These are phyloP conservation scores for Tragopan temminckii DNA, from an alignment of 2,797 vertebrate genomes.

Conservation along the genomic window DNA sequence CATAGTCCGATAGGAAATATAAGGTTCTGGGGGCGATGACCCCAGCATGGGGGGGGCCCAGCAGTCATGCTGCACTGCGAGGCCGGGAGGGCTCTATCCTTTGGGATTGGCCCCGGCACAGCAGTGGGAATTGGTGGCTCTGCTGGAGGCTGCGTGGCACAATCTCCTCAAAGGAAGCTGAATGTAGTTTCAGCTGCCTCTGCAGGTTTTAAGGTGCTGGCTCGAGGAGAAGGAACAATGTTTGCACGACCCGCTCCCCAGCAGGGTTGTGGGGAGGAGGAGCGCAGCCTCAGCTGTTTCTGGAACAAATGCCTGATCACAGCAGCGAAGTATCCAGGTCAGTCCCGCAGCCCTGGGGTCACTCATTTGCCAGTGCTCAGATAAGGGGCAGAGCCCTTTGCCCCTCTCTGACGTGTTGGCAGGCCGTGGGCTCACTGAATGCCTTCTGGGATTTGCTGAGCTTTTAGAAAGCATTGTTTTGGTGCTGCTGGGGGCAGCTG, in stretches of 20 bases:
- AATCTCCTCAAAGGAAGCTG: rapidly evolving
- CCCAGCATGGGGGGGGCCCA: rapidly evolving
- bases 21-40: neutral
- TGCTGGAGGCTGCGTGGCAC: neutral
- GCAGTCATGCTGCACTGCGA: neutral
- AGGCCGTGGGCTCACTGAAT: rapidly evolving
- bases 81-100: rapidly evolving
- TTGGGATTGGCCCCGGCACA: neutral
- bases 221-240: neutral
- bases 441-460: neutral
- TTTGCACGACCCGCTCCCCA: neutral
- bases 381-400: constrained; percentile 57
- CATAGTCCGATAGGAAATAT: rapidly evolving
- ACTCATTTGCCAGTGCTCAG: neutral
- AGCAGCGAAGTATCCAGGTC: neutral
- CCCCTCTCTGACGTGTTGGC: neutral
- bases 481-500: neutral
- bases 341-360: neutral
- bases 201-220: neutral
- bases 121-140: neutral
- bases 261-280: neutral
- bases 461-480: neutral
- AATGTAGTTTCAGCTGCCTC: neutral
- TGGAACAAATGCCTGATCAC: neutral
- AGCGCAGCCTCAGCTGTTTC: neutral